These are phyloP conservation scores for Chloroclystis v-ata DNA, from an alignment of 2,888 invertebrate genomes.

Conservation along the genomic window DNA sequence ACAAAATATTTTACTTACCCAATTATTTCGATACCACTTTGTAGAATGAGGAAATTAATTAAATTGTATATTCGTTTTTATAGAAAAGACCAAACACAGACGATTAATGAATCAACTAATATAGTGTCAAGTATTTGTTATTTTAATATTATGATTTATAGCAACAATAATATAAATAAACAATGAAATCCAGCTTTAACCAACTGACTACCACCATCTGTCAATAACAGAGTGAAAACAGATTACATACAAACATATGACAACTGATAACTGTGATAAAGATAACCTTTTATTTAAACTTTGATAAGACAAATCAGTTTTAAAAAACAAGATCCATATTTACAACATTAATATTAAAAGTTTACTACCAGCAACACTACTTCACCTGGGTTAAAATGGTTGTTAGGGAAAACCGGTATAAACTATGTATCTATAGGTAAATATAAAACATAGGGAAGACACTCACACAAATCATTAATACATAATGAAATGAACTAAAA, in stretches of 20 bases:
- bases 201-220: conserved; percentile 21
- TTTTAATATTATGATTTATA: conserved; percentile 13
- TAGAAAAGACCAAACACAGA: not conserved
- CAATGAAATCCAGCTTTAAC: conserved; percentile 11
- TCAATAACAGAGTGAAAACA: conserved; percentile 35
- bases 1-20: too few species aligned
- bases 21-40: not conserved
- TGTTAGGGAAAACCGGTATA: too few species aligned
- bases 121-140: not conserved
- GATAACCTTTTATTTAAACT: conserved; percentile 52
- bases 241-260: too few species aligned
- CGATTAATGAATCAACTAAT: not conserved
- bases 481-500: too few species aligned
- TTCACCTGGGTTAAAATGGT: too few species aligned
- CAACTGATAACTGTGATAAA: conserved; percentile 48
- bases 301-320: conserved; percentile 47
- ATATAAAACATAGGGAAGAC: too few species aligned
- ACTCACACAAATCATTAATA: too few species aligned
- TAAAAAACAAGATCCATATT: conserved; percentile 34
- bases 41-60: not conserved
- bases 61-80: not conserved
- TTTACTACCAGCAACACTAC: not conserved
- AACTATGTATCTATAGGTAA: too few species aligned
- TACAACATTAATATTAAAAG: not conserved
- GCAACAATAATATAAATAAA: conserved; percentile 14